Conservation (phyloP, 2,888 invertebrate genomes). For the Perizoma flavofasciatum region DNA sequence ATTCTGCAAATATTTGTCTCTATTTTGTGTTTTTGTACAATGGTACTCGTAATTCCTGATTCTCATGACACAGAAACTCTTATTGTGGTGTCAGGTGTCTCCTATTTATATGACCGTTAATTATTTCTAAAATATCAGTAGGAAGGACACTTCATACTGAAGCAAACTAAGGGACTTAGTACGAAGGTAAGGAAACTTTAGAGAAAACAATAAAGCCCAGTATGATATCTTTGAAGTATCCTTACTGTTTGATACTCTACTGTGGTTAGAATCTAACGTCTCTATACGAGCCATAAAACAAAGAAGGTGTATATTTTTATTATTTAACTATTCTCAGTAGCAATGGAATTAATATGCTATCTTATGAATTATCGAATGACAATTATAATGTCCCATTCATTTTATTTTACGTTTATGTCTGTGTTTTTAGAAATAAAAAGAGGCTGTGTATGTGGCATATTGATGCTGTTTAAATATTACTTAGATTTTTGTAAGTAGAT, state of each 20-base stretch:
- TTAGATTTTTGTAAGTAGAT: background rate
- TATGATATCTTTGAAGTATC: background rate
- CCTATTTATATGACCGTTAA: no score
- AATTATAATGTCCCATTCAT: slow-evolving; percentile 34
- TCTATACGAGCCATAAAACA: slow-evolving; percentile 49
- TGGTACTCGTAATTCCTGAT: no score
- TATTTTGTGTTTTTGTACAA: no score
- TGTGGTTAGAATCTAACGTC: slow-evolving; percentile 39
- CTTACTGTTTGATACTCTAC: slow-evolving; percentile 11
- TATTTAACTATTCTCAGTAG: slow-evolving; percentile 52
- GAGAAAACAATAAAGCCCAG: no score
- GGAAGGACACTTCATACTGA: no score
- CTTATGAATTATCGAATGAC: slow-evolving; percentile 43
- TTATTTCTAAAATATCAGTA: no score
- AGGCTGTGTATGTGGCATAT: background rate
- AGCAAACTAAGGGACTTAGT: no score
- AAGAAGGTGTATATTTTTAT: slow-evolving; percentile 47
- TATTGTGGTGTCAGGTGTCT: no score
- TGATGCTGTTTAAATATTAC: background rate
- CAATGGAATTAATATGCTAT: slow-evolving; percentile 56
- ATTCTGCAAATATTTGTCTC: no score
- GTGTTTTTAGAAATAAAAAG: slow-evolving; percentile 6
- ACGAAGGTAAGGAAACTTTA: no score
- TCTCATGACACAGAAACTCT: no score
- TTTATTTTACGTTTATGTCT: slow-evolving; percentile 25